Base-by-base conservation (phyloP, 2,888 invertebrate genomes). In the Trachelus tabidus region DNA sequence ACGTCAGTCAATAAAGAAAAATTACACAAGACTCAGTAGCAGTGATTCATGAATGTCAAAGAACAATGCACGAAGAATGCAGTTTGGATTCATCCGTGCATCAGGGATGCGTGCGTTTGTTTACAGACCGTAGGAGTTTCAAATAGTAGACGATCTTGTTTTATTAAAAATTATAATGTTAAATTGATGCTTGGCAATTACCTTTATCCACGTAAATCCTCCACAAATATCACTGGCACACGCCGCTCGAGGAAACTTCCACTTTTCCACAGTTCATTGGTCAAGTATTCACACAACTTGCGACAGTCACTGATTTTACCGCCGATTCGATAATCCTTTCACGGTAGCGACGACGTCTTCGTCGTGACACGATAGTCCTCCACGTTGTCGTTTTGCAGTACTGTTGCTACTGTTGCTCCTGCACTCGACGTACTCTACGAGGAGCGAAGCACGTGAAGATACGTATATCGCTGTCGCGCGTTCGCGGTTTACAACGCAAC, bases 241-340 rank as follows among this genome's bases (percentile, higher is more conserved):
- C 34, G 73, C 69, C 35, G 34, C 76, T 23, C 23, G 30, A 35
- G 68, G 71, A 71, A 84, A 82, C 83, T 79, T 80, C 81, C 84
- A 84, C 84, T 84, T 78, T 82, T 81, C 83, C 80, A 84, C 79
- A 80, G 84, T 83, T 83, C 84, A 84, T 84, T 82, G 82, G 79
- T 83, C 83, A 79, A 82, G 34, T 74, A 74, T 74, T 4, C 74
- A 71, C 71, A 71, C 4, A 71, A 71, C 71, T 31, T 31, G 71
- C 71, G 71, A 71, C 9, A 12, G 71, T 71, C 31, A 71, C 71
- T 71, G 56, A 56, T 23, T 23, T 56, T 56, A 56, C 6, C 56
- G 56, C 56, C 56, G 23, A 56, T 56, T 56, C 9, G 23, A 56
- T 56, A 56, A 56, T 56, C 56, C 56, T 56, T 56, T 34, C 71